Conservation (phyloP, 2,797 vertebrate genomes). For the Tarsius wallacei region DNA sequence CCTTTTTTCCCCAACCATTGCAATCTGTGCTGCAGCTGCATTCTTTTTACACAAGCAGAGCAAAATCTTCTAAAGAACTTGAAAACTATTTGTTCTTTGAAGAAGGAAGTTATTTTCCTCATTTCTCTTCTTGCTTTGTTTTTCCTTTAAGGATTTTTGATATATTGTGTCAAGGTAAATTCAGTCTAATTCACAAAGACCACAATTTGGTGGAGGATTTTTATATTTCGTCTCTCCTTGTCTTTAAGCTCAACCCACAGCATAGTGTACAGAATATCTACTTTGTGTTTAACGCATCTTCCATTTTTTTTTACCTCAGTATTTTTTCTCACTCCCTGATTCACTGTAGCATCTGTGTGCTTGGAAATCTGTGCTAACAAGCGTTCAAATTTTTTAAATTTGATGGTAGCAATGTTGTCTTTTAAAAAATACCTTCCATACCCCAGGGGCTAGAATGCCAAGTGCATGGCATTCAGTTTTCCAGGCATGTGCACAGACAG, state of each 20-base stretch:
- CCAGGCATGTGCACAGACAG: not conserved
- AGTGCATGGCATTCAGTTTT: fast-evolving
- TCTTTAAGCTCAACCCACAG: conserved; percentile 5
- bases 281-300: not conserved
- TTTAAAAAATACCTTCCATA: not conserved
- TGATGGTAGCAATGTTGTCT: not conserved
- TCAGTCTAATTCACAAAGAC: conserved; percentile 2
- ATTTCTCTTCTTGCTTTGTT: not conserved
- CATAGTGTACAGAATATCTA: not conserved
- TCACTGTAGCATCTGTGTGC: not conserved
- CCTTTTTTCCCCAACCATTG: not conserved
- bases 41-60: not conserved
- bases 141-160: conserved; percentile 8
- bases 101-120: not conserved
- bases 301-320: not conserved
- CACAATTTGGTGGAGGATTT: not conserved
- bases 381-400: not conserved
- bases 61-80: not conserved
- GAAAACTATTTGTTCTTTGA: conserved; percentile 42
- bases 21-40: not conserved
- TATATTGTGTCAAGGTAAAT: conserved; percentile 59
- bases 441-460: not conserved
- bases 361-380: not conserved
- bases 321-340: not conserved
- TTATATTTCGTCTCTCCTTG: not conserved